Evolutionary conservation across 2,888 invertebrate species (phyloP), one percentile per base, ranked within the genome.

Genomic region (Drosophila peninsularis): DNA sequence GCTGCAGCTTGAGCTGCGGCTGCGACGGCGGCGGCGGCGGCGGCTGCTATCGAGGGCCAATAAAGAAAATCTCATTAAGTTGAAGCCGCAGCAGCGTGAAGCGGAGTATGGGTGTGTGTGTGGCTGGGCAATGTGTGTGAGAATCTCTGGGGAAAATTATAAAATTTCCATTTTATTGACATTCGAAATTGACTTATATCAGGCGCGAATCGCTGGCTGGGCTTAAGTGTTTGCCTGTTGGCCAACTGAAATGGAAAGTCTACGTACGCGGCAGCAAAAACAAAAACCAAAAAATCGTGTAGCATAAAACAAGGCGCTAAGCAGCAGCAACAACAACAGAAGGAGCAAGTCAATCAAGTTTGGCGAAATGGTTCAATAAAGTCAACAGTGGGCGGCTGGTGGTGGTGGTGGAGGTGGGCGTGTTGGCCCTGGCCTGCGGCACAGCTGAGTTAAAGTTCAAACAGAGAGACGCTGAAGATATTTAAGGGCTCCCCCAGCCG

Each of bases 161-260:
- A 85, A 85, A 84, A 87, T 87, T 85, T 85, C 72, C 85, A 87
- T 85, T 82, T 87, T 85, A 87, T 87, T 84, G 85, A 87, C 87
- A 85, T 78, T 74, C 61, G 68, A 84, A 85, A 85, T 85, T 85
- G 87, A 85, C 82, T 85, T 87, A 82, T 84, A 82, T 71, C 72
- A 47, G 56, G 49, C 68, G 66, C 42, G 60, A 71, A 68, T 61
- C 54, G 57, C 53, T 50, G 80, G 71, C 67, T 71, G 74, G 67
- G 63, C 71, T 83, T 80, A 80, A 83, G 74, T 85, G 83, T 78
- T 63, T 66, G 75, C 70, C 75, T 61, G 47, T 47, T 74, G 74
- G 74, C 74, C 61, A 69, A 64, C 50, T 21, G 37, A 42, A 45
- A 41, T 57, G 39, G 19, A 62, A 62, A 62, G 47, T 19, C 54